Percentiles rank a stretch among this genome's conserved stretches.
These are phyloP conservation scores for Cryptocephalus moraei DNA, from an alignment of 2,888 invertebrate species.

Conservation along the genomic window DNA sequence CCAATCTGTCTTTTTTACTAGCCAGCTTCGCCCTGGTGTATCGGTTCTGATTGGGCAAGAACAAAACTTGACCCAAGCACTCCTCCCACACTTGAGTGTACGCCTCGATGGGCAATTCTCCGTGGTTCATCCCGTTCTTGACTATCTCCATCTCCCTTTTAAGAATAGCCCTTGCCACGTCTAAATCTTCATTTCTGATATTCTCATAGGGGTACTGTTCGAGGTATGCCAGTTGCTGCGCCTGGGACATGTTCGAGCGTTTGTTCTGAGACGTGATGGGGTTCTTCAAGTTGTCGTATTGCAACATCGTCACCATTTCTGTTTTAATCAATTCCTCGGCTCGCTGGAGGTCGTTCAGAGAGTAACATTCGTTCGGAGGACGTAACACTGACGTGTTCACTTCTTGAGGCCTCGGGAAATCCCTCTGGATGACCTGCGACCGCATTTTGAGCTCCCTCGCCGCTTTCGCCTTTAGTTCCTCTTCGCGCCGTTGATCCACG, in stretches of 20 bases:
- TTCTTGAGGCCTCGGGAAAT: conserved; percentile 73
- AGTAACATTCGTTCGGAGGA: conserved; percentile 62
- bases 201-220: conserved; percentile 80
- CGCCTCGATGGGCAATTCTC: conserved; percentile 82
- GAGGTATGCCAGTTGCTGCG: conserved; percentile 69
- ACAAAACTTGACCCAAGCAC: conserved; percentile 85
- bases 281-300: conserved; percentile 77
- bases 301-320: conserved; percentile 93
- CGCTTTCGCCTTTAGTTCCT: conserved; percentile 60
- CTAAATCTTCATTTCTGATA: conserved; percentile 56
- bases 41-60: conserved; percentile 60
- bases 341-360: conserved; percentile 79
- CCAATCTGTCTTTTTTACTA: conserved; percentile 90
- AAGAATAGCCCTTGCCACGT: conserved; percentile 53
- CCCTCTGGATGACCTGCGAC: conserved; percentile 72
- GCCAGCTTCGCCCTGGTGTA: conserved; percentile 92
- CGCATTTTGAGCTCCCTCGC: conserved; percentile 62
- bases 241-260: conserved; percentile 48
- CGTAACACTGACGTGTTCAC: conserved; percentile 76
- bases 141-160: conserved; percentile 82
- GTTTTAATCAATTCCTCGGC: conserved; percentile 93
- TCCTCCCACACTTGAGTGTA: conserved; percentile 89
- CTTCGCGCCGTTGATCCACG: conserved; percentile 58
- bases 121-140: conserved; percentile 89
- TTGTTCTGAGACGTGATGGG: conserved; percentile 46